Base-by-base conservation (phyloP, 23 tunicate genomes). In the Diplosoma virens region DNA sequence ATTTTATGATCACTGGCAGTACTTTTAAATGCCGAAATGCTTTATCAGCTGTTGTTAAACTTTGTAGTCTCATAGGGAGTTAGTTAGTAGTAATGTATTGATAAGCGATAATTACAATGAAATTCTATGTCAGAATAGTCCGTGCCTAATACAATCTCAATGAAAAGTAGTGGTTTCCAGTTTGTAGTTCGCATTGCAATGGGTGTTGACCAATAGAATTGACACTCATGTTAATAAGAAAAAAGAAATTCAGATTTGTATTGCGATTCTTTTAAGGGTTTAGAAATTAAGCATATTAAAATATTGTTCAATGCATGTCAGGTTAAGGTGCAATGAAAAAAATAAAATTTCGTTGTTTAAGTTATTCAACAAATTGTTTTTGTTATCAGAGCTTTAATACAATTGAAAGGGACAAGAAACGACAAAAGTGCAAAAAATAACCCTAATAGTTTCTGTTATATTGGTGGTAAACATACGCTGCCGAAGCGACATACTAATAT, bases 151-250 rank as follows among this genome's bases (percentile, higher is more conserved):
- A 11, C 65, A 22, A 23, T 58, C 65, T 58, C n/a, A 58, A 30
- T 64, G 35, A 64, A 64, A 7, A 64, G 71, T 64, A 32, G 36
- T 20, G 41, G 71, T 64, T 25, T 30, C 41, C 71, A 3, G 71
- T 64, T 25, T 64, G 21, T 64, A 64, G 37, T 64, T 64, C 35
- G 41, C 41, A 64, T 25, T 32, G 71, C 71, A 64, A 20, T 64
- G 21, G 29, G 35, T 32, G 6, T 11, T 4, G 24, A 55, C 17
- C 4, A 11, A 55, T 20, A 55, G 24, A 55, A 55, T 55, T 55
- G 63, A 20, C 63, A 55, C 24, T 55, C 20, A 11, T 25, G 63
- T 55, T 55, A 16, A 25, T 20, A 55, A 55, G 63, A 55, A 55
- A 25, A 22, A 55, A 55, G 63, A 55, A 55, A 55, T 55, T 55